Conservation (phyloP, 2,797 vertebrate species). For the Hoplostethus mediterraneus region DNA sequence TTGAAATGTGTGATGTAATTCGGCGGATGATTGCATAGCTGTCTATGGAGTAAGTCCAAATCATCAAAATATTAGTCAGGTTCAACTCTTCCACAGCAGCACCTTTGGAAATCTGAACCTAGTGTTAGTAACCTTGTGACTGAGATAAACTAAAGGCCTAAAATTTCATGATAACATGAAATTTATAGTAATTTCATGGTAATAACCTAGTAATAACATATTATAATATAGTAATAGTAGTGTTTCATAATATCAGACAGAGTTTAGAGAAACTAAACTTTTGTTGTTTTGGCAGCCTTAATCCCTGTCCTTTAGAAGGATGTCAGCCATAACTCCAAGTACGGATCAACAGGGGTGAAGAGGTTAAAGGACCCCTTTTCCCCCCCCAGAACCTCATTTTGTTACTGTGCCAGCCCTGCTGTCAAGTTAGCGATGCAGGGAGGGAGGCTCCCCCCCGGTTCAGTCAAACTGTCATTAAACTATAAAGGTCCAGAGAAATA, state of each 20-base stretch:
- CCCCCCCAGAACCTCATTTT: slow-evolving; percentile 57
- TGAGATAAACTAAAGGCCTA: no score
- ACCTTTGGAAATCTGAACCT: neutral
- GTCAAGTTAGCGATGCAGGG: slow-evolving; percentile 59
- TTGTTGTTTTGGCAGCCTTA: no score
- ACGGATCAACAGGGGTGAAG: no score
- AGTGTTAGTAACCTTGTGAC: no score
- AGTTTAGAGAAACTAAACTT: no score
- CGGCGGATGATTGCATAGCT: slow-evolving; percentile 19
- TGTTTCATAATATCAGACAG: no score
- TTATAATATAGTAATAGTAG: no score
- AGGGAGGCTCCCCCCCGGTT: slow-evolving; percentile 48
- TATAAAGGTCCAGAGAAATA: slow-evolving; percentile 54
- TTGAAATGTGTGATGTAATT: slow-evolving; percentile 37
- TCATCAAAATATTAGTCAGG: slow-evolving; percentile 46
- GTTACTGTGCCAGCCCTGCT: slow-evolving; percentile 51
- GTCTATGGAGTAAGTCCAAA: slow-evolving; percentile 32
- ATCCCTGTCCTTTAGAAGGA: no score
- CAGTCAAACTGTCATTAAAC: slow-evolving; percentile 69
- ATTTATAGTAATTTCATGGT: no score
- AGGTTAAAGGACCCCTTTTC: slow-evolving; percentile 39
- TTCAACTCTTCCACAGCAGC: slow-evolving; percentile 30
- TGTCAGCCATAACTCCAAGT: no score
- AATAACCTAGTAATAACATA: no score
- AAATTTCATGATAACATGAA: no score